Evolutionary conservation across 2,113 vertebrate genomes (phyloP), one percentile per base, ranked within the genome.

Genomic region (Monopterus albus): DNA sequence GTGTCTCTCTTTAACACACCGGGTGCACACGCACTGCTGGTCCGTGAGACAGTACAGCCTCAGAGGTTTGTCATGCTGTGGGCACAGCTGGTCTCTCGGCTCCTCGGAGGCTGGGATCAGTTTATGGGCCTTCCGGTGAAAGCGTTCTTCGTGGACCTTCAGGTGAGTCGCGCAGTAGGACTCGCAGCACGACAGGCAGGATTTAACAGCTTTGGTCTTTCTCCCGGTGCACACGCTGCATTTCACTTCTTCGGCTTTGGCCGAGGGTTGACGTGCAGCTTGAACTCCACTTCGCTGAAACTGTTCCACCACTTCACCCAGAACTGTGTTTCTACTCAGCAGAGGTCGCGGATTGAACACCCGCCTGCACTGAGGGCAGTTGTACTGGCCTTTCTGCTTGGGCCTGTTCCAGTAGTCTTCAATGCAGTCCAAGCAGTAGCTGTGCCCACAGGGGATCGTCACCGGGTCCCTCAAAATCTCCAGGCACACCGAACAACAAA

Each of bases 141-240:
- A 39, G 93, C 93, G 0, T 26, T 95, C 95, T 42, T 96, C 92
- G 15, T 99, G 97, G 39, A 90, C 94, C 66, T 94, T 94, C 52
- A 96, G 82, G 90, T 99, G 97, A 61, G 92, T 68, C 51, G 91
- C 94, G 0, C 97, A 98, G 91, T 95, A 98, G 20, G 96, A 98
- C 52, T 94, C 94, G 78, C 94, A 84, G 77, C 97, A 98, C 28
- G 92, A 91, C 29, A 96, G 89, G 71, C 97, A 98, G 18, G 96
- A 96, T 80, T 94, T 96, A 0, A 95, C 92, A 0, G 97, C 97
- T 82, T 91, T 94, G 84, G 91, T 93, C 82, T 93, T 96, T 64
- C 90, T 94, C 47, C 92, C 94, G 0, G 94, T 94, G 83, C 97
- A 99, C 12, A 94, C 94, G 38, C 95, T 94, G 0, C 97, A 99